Percentiles rank a stretch among this genome's conserved stretches.
Evolutionary conservation across 2,888 invertebrate species (phyloP).

Genomic region (Ophioninae sp.): DNA sequence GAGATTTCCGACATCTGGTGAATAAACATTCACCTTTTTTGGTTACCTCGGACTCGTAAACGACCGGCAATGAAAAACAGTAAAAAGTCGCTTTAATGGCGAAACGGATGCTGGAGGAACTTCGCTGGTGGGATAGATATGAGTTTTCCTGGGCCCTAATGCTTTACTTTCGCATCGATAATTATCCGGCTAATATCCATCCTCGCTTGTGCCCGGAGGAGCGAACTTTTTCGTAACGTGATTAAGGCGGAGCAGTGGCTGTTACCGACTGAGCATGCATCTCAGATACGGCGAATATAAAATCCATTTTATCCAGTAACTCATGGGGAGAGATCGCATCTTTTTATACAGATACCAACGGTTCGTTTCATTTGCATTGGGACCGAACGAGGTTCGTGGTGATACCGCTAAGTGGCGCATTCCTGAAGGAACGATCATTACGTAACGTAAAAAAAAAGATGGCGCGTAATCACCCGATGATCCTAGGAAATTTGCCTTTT

Average conservation of each 20-base stretch:
- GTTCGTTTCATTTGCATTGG: conserved; percentile 23
- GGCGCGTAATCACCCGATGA: conserved; percentile 15
- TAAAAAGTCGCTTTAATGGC: not conserved
- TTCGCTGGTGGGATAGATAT: conserved; percentile 43
- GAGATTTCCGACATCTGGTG: conserved; percentile 63
- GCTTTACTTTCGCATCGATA: conserved; percentile 64
- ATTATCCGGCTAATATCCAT: conserved; percentile 41
- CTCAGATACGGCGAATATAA: not conserved
- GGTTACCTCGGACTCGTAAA: conserved; percentile 53
- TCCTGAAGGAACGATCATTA: conserved; percentile 45
- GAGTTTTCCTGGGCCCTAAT: conserved; percentile 64
- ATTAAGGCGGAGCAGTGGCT: not conserved
- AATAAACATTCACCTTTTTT: conserved; percentile 63
- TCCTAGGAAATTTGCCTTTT: conserved; percentile 42
- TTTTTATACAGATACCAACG: conserved; percentile 1
- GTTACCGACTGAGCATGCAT: not conserved
- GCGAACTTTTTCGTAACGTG: not conserved
- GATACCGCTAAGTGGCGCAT: conserved; percentile 51
- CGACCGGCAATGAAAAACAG: not conserved
- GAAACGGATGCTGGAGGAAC: not conserved
- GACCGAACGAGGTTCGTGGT: conserved; percentile 31
- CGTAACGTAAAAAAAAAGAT: conserved; percentile 37
- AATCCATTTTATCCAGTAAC: not conserved
- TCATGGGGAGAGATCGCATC: not conserved
- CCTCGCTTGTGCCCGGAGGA: not conserved